A percentile compares a stretch with the other conserved stretches of the same genome.
phyloP scores from a whole-genome alignment of 1,140 invertebrate species.

The Drosophila saltans region DNA sequence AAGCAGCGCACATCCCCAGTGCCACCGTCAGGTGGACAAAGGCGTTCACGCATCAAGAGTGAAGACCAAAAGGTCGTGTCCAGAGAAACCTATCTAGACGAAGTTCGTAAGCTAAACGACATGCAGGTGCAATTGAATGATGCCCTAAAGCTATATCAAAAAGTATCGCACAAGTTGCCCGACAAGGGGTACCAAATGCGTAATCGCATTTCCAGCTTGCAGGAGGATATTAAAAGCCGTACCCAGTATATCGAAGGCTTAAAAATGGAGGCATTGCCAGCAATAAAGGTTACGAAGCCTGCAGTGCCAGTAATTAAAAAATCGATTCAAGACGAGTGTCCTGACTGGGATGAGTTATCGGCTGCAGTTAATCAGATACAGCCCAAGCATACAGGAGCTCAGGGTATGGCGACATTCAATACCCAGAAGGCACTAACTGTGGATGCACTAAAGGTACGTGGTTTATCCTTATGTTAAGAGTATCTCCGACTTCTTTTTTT shows the following conservation, averaged over 20 bases:
- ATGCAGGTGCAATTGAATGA: conserved; percentile 41
- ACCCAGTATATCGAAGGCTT: conserved; percentile 28
- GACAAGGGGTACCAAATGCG: conserved; percentile 68
- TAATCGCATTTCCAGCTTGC: conserved; percentile 54
- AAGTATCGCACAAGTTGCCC: conserved; percentile 56
- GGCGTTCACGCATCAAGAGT: conserved; percentile 3
- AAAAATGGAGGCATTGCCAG: conserved; percentile 28
- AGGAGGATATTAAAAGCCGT: conserved; percentile 40
- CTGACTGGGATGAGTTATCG: conserved; percentile 51
- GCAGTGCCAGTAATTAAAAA: conserved; percentile 1
- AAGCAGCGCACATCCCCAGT: conserved; percentile 12
- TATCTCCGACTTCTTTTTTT: neutral
- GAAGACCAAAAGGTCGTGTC: conserved; percentile 40
- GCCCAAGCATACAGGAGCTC: conserved; percentile 65
- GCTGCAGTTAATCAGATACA: conserved; percentile 68
- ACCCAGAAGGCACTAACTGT: conserved; percentile 70
- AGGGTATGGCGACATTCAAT: conserved; percentile 76
- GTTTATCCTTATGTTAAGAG: neutral
- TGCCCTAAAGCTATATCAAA: conserved; percentile 59
- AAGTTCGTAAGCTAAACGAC: conserved; percentile 55
- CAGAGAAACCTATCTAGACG: conserved; percentile 45
- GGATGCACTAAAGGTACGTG: conserved; percentile 71
- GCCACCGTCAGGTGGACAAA: neutral
- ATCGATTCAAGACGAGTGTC: neutral
- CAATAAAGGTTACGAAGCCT: conserved; percentile 18